These are phyloP conservation scores for Piprites chloris DNA, from an alignment of 2,113 vertebrate species.

Conservation along the genomic window DNA sequence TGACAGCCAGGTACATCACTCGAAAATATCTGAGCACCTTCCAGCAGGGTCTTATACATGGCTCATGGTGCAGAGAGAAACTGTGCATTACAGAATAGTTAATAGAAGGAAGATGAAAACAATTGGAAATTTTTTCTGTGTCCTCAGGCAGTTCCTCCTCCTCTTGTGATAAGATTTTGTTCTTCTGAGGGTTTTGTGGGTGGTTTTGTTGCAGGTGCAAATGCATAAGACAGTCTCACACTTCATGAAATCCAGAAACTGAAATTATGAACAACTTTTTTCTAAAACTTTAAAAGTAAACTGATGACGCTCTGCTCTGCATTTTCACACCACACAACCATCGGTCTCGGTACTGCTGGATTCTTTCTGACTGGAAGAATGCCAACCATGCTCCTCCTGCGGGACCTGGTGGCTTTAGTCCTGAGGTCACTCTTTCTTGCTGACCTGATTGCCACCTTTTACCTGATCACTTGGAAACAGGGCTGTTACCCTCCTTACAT, in stretches of 20 bases:
- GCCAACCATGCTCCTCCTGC: not conserved
- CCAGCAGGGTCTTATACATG: not conserved
- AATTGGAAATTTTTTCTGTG: no score
- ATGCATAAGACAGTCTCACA: no score
- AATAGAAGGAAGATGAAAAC: no score
- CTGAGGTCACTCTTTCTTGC: not conserved
- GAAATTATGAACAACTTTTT: no score
- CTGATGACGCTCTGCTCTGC: not conserved
- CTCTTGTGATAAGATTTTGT: no score
- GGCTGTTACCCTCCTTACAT: not conserved
- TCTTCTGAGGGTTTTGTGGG: no score
- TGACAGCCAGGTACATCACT: not conserved
- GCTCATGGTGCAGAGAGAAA: no score
- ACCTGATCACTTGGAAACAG: not conserved
- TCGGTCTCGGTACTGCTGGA: not conserved
- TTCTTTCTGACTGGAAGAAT: not conserved
- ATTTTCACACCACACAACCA: fast-evolving
- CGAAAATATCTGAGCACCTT: not conserved
- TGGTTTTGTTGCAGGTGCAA: no score
- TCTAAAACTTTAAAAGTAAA: no score
- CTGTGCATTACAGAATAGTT: no score
- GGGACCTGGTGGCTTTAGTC: not conserved
- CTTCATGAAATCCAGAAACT: no score
- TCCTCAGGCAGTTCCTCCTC: no score
- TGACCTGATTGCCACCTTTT: not conserved